Evolutionary conservation across 2,113 vertebrate species (phyloP).

Genomic region (Melanocharis versteri): DNA sequence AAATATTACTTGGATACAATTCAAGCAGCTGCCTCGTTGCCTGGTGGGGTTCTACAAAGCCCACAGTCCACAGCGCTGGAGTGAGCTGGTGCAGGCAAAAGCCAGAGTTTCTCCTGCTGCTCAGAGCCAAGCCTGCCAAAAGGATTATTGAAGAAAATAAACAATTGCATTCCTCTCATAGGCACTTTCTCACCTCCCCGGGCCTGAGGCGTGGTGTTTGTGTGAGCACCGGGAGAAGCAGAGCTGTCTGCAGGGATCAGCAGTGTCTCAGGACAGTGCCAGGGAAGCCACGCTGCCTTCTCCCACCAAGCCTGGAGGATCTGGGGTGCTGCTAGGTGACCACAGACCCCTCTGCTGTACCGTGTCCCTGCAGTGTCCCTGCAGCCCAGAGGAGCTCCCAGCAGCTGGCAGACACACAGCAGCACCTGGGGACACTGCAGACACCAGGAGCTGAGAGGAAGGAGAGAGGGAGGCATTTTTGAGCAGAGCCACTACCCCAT

Average conservation of each 20-base stretch:
- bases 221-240: neutral
- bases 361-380: fast-evolving
- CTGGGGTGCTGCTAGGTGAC: fast-evolving
- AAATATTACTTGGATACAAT: neutral
- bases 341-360: neutral
- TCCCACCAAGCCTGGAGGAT: neutral
- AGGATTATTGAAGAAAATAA: neutral
- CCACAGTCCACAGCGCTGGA: neutral
- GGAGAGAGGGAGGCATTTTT: neutral
- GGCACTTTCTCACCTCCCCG: neutral
- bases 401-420: neutral
- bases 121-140: neutral
- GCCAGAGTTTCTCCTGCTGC: neutral
- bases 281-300: fast-evolving
- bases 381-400: neutral
- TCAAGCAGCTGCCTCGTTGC: neutral
- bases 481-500: neutral
- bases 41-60: neutral
- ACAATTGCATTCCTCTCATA: neutral
- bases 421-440: neutral
- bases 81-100: neutral
- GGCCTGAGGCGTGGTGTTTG: fast-evolving
- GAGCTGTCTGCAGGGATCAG: neutral
- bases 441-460: fast-evolving
- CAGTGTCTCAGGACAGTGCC: fast-evolving